Percentiles rank a stretch among this genome's conserved stretches.
Conservation (phyloP, 2,113 vertebrate species). For the Alethe castanea region DNA sequence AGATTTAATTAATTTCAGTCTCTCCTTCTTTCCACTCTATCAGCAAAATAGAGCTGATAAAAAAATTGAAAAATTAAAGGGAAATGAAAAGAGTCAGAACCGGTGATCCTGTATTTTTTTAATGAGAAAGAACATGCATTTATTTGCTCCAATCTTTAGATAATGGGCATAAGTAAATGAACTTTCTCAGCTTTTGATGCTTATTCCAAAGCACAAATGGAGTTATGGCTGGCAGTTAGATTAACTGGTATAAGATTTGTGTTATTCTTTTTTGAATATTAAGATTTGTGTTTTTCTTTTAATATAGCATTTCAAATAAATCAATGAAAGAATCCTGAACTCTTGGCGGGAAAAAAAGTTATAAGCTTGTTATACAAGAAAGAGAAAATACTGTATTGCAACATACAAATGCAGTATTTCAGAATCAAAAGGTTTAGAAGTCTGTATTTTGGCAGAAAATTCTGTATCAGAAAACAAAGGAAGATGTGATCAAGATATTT, state of each 20-base stretch:
- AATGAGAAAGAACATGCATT: not conserved
- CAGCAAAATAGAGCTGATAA: not conserved
- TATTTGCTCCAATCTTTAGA: conserved; percentile 1
- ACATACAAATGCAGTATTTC: not conserved
- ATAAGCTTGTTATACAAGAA: not conserved
- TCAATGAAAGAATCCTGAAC: not conserved
- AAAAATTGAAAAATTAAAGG: not conserved
- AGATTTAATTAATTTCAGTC: conserved; percentile 5
- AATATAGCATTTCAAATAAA: not conserved
- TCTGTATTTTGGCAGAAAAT: not conserved
- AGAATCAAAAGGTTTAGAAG: not conserved
- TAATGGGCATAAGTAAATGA: not conserved
- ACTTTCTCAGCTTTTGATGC: not conserved
- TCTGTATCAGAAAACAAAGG: not conserved
- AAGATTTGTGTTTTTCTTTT: not conserved
- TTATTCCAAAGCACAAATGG: not conserved
- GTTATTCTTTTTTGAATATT: too few relatives aligned
- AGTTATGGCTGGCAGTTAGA: not conserved
- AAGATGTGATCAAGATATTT: not conserved
- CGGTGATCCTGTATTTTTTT: not conserved
- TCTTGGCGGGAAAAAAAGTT: not conserved
- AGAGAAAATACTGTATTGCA: not conserved
- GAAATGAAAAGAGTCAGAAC: not conserved
- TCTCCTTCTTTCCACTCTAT: not conserved
- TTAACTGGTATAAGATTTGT: not conserved